Conservation (phyloP, 2,888 invertebrate genomes). For the Linnaemya tessellans region DNA sequence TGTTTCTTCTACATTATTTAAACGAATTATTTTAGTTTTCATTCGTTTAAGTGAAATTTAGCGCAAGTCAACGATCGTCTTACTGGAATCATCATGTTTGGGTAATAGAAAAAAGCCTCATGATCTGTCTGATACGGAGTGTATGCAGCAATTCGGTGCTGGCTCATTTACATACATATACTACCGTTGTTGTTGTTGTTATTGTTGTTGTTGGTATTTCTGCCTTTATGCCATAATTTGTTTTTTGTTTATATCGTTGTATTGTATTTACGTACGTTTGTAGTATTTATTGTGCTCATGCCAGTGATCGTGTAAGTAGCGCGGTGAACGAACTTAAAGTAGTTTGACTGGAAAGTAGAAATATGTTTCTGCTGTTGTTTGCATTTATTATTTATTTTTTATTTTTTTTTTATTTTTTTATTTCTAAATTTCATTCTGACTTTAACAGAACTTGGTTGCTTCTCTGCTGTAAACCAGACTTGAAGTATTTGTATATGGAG, state of each 20-base stretch:
- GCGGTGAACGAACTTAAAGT: conserved; percentile 83
- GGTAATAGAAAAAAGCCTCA: too few relatives aligned
- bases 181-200: background rate
- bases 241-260: conserved; percentile 72
- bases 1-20: too few relatives aligned
- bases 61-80: too few relatives aligned
- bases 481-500: background rate
- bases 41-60: too few relatives aligned
- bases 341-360: conserved; percentile 81
- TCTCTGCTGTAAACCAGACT: conserved; percentile 36
- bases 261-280: conserved; percentile 1
- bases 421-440: conserved; percentile 38
- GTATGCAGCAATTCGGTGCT: background rate
- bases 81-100: too few relatives aligned
- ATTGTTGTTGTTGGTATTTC: conserved; percentile 10
- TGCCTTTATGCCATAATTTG: conserved; percentile 41
- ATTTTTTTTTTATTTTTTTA: background rate
- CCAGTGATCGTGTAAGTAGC: conserved; percentile 71
- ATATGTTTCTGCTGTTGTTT: conserved; percentile 53
- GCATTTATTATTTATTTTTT: conserved; percentile 10
- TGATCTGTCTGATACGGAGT: background rate
- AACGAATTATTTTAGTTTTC: too few relatives aligned
- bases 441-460: conserved; percentile 47
- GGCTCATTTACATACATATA: conserved; percentile 36
- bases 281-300: conserved; percentile 52